Evolutionary conservation across 2,113 vertebrate species (phyloP).

Genomic region (Myrmecobius fasciatus): DNA sequence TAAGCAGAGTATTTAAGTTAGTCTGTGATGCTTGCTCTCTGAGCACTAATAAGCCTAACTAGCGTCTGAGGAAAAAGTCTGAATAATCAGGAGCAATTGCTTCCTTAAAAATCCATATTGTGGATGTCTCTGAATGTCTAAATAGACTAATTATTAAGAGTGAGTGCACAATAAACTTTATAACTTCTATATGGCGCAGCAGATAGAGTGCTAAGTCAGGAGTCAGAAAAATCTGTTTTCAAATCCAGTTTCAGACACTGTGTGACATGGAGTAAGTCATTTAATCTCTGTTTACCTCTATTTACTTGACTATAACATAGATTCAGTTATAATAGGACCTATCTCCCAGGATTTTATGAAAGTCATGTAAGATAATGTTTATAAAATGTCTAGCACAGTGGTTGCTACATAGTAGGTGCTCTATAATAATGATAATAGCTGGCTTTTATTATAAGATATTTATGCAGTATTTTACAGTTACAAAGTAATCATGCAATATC

Average conservation of each 20-base stretch:
- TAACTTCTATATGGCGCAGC: neutral
- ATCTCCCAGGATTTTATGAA: neutral
- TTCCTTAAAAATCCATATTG: neutral
- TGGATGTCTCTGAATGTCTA: neutral
- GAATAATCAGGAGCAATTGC: neutral
- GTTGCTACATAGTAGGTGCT: neutral
- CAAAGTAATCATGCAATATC: too few relatives aligned
- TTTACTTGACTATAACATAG: neutral
- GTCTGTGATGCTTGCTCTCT: neutral
- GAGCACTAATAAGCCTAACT: neutral
- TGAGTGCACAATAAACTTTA: neutral
- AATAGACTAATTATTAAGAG: neutral
- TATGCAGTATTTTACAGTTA: neutral
- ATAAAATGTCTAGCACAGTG: neutral
- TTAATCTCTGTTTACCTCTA: neutral
- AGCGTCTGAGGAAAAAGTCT: neutral
- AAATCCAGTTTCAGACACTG: neutral
- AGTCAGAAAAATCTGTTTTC: neutral
- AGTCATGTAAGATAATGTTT: neutral
- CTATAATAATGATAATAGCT: neutral
- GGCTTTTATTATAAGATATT: neutral
- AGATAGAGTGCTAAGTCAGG: neutral
- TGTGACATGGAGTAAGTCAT: neutral
- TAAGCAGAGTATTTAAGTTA: neutral
- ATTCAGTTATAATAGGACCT: neutral